A percentile compares a stretch with the other conserved stretches of the same genome.
phyloP scores from a whole-genome alignment of 2,888 invertebrate species.

The Silvanus unidentatus region DNA sequence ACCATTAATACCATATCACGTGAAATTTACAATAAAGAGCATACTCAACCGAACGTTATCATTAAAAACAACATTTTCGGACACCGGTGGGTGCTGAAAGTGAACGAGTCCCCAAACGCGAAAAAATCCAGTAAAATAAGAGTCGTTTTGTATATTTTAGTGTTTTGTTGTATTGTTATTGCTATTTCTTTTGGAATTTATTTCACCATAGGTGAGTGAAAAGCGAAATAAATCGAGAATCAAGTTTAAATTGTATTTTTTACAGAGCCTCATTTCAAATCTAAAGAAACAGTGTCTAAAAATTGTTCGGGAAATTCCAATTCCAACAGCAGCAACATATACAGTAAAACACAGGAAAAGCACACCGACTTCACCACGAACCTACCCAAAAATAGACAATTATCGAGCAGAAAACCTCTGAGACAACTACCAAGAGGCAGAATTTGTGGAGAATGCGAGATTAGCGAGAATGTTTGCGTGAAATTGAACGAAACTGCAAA shows the following conservation, averaged over 20 bases:
- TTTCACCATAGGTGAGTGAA: conserved; percentile 33
- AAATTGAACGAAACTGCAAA: conserved; percentile 31
- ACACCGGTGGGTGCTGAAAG: conserved; percentile 41
- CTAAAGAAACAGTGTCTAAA: no score
- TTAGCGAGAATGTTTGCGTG: conserved; percentile 32
- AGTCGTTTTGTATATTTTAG: conserved; percentile 31
- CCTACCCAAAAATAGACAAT: no score
- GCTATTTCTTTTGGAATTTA: conserved; percentile 36
- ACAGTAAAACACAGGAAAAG: background rate
- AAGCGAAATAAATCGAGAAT: background rate
- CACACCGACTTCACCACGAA: no score
- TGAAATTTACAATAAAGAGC: conserved; percentile 30
- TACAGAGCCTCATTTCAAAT: background rate
- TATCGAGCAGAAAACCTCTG: background rate
- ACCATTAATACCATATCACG: conserved; percentile 34
- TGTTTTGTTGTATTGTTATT: conserved; percentile 32
- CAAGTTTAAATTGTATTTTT: background rate
- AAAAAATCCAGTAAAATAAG: conserved; percentile 13
- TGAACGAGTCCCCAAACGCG: conserved; percentile 33
- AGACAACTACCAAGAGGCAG: background rate
- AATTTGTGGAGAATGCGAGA: conserved; percentile 29
- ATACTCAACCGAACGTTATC: conserved; percentile 32
- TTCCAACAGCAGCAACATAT: conserved; percentile 1
- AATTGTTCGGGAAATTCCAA: conserved; percentile 6
- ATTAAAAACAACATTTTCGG: conserved; percentile 42